Percentiles rank a stretch among this genome's conserved stretches.
These are phyloP conservation scores for Hippocampus kuda DNA, from an alignment of 2,797 vertebrate genomes.

Conservation along the genomic window DNA sequence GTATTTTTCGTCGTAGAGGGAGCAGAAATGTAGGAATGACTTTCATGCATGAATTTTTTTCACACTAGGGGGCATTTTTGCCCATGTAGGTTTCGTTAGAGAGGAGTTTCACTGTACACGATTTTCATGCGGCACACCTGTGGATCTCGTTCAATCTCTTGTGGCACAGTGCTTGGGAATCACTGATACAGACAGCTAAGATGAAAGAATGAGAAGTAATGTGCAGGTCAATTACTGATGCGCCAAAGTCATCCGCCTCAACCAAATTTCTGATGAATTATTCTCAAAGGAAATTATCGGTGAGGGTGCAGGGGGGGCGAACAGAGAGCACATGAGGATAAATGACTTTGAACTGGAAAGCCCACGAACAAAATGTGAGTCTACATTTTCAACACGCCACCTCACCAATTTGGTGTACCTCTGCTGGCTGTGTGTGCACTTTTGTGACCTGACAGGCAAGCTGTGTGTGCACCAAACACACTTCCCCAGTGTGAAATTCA, in stretches of 20 bases:
- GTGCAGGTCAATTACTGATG: constrained; percentile 35
- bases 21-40: no score
- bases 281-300: constrained; percentile 46
- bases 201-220: neutral
- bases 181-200: neutral
- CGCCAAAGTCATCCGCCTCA: constrained; percentile 32
- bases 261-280: constrained; percentile 44
- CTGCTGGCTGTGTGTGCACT: constrained; percentile 45
- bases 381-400: constrained; percentile 23
- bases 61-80: no score
- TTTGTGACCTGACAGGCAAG: constrained; percentile 54
- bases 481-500: constrained; percentile 68
- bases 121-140: neutral
- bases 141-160: neutral
- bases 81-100: no score
- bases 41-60: no score
- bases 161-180: neutral
- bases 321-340: constrained; percentile 20
- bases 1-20: no score
- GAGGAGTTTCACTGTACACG: no score
- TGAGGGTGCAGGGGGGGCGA: constrained; percentile 7
- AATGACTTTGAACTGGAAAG: constrained; percentile 32
- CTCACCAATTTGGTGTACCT: constrained; percentile 33
- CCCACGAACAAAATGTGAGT: constrained; percentile 19
- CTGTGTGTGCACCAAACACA: constrained; percentile 57